Evolutionary conservation across 2,888 invertebrate genomes (phyloP).

Genomic region (Nomada ruficornis): DNA sequence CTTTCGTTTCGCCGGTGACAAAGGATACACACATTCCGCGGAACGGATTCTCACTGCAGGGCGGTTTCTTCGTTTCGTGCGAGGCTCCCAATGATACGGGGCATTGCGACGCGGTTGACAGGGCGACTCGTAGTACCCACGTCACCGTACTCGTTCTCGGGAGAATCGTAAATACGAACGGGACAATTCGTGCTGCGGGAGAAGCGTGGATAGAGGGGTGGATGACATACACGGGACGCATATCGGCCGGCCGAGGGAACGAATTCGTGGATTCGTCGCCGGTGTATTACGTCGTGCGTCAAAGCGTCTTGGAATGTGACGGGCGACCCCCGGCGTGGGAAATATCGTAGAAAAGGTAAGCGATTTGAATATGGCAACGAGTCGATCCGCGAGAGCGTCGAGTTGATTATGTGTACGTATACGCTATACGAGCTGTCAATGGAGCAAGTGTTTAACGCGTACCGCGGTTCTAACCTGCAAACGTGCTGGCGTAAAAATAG

Average conservation of each 20-base stretch:
- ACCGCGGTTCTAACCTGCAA: slow-evolving; percentile 47
- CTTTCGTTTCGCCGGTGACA: slow-evolving; percentile 21
- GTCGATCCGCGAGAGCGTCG: background rate
- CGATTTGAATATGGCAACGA: slow-evolving; percentile 12
- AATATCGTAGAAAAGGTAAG: slow-evolving; percentile 67
- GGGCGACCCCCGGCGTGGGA: slow-evolving; percentile 56
- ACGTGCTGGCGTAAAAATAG: slow-evolving; percentile 7
- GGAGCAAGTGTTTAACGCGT: slow-evolving; percentile 26
- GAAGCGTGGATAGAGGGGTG: slow-evolving; percentile 46
- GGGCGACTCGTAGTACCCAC: slow-evolving; percentile 23
- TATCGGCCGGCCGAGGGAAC: slow-evolving; percentile 25
- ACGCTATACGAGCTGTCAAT: slow-evolving; percentile 25
- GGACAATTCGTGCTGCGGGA: slow-evolving; percentile 17
- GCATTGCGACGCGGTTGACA: slow-evolving; percentile 34
- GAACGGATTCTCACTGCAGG: background rate
- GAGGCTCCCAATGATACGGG: slow-evolving; percentile 25
- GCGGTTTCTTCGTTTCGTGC: background rate
- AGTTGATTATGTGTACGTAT: slow-evolving; percentile 5
- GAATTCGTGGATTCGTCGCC: slow-evolving; percentile 46
- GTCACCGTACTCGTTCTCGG: slow-evolving; percentile 9
- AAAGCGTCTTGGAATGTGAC: slow-evolving; percentile 70
- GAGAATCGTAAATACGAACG: slow-evolving; percentile 7
- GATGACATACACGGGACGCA: slow-evolving; percentile 50
- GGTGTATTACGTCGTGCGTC: slow-evolving; percentile 46
- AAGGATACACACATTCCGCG: slow-evolving; percentile 39